Conservation (phyloP, 2,113 vertebrate species). For the Misgurnus mizolepis region DNA sequence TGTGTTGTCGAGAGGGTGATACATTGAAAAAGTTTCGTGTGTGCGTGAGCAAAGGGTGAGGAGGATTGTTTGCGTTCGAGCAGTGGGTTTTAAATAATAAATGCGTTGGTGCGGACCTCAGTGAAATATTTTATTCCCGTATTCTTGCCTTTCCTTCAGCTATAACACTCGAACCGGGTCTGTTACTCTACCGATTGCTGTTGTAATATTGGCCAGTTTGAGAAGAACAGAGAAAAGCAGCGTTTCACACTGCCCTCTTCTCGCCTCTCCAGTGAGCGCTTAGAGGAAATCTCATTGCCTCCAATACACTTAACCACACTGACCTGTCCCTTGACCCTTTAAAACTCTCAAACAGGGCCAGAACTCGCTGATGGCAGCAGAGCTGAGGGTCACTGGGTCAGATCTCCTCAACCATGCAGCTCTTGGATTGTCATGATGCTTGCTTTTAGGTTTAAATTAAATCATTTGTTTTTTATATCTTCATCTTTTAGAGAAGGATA, state of each 20-base stretch:
- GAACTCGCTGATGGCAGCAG: neutral
- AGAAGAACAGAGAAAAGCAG: neutral
- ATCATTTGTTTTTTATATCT: neutral
- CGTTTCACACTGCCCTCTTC: neutral
- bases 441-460: neutral
- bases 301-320: neutral
- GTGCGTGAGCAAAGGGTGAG: constrained; percentile 46
- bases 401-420: neutral
- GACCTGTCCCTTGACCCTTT: constrained; percentile 5
- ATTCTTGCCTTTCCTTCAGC: neutral
- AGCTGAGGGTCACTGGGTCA: neutral
- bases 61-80: constrained; percentile 15
- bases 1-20: constrained; percentile 41
- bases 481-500: neutral
- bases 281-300: neutral
- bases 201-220: constrained; percentile 7
- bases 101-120: constrained; percentile 28
- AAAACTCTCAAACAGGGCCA: neutral
- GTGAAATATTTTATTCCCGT: constrained; percentile 1
- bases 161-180: neutral
- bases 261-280: neutral
- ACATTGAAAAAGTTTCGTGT: constrained; percentile 27
- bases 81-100: constrained; percentile 16
- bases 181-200: neutral
- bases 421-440: neutral